Base-by-base conservation (phyloP, 2,113 vertebrate species). In the Colius striatus region DNA sequence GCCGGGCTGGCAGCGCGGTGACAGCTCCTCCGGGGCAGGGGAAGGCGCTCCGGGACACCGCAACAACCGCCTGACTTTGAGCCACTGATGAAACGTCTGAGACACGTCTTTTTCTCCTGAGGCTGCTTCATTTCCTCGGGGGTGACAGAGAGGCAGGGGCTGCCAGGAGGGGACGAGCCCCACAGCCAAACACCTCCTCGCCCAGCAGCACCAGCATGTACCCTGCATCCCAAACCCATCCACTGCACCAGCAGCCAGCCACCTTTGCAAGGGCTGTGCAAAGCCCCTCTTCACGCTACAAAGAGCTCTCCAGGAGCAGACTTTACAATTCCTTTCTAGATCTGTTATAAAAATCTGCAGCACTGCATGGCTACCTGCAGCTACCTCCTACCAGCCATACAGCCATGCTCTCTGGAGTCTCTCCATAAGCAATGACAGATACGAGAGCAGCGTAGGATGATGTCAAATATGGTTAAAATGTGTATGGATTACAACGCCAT, bases 271-370 rank as follows among this genome's bases (percentile, higher is more conserved):
- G 43, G 0, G 34, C 50, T 4, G 20, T 2, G 38, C 61, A 16
- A 1, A 61, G 51, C 47, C 55, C 22, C 71, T 36, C 43, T 70
- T 61, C 1, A 0, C 17, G 0, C 26, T 1, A 0, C 0, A 4
- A 9, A 9, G 54, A 34, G 41, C 84, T 47, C 84, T 30, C 50
- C 1, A 12, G 80, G 63, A 54, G 6, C 54, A 22, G 38, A 4
- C 3, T 13, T 34, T 4, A 19, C 0, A 23, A 13, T 8, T 45
- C 30, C 48, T 48, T 22, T 13, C 51, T 43, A 41, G 32, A 53
- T 20, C 78, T 43, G 53, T 8, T 38, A 65, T 43, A 3, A 1
- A 21, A 63, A 34, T 57, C 16, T 1, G 21, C 1, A 5, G 10
- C 12, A 2, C 1, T 0, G 4, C 19, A 18, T 3, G 53, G 61